These are phyloP conservation scores for Drosophila insularis DNA, from an alignment of 1,140 invertebrate species.

Conservation along the genomic window DNA sequence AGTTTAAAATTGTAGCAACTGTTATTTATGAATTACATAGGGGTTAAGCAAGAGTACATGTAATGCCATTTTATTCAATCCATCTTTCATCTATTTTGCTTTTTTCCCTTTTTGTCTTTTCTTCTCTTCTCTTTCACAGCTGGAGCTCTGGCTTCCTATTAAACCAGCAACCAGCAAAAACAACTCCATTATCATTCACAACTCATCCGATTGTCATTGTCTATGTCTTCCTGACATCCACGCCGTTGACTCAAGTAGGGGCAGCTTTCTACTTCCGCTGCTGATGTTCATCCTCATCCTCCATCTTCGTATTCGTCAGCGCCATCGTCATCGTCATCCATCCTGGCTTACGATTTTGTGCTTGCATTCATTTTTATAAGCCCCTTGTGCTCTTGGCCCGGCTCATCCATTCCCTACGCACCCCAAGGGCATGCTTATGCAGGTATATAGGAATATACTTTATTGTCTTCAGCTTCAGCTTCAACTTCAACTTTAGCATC, in stretches of 20 bases:
- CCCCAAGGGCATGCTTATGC: slow-evolving; percentile 66
- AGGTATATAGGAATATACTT: slow-evolving; percentile 42
- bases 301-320: neutral
- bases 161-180: neutral
- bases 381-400: slow-evolving; percentile 5
- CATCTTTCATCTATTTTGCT: slow-evolving; percentile 45
- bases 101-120: slow-evolving; percentile 12
- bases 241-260: slow-evolving; percentile 51
- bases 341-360: slow-evolving; percentile 53
- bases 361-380: slow-evolving; percentile 61
- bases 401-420: too few relatives aligned
- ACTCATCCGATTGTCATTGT: slow-evolving; percentile 79
- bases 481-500: slow-evolving; percentile 36
- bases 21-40: neutral
- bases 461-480: slow-evolving; percentile 49
- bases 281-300: neutral
- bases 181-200: slow-evolving; percentile 72
- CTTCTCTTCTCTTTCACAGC: neutral
- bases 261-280: neutral
- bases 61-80: slow-evolving; percentile 55
- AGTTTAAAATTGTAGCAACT: neutral
- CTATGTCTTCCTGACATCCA: slow-evolving; percentile 54
- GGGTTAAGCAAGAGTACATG: slow-evolving; percentile 22
- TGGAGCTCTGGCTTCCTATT: slow-evolving; percentile 7
- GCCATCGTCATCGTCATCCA: slow-evolving; percentile 29